Base-by-base conservation (phyloP, 2,888 invertebrate genomes). In the Alcis repandata region DNA sequence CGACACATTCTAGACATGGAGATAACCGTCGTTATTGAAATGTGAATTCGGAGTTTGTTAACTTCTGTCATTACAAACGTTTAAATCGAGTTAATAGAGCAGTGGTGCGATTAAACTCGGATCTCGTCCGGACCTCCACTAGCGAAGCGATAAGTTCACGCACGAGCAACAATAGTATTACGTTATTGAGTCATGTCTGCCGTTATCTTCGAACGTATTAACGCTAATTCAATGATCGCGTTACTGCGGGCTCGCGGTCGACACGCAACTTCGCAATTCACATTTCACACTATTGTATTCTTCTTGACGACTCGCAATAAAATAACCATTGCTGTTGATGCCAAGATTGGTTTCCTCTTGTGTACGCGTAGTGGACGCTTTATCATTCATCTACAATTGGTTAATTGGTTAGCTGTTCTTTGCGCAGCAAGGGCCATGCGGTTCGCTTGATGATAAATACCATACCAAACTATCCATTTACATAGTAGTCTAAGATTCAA, bases 181-280 rank as follows among this genome's bases (percentile, higher is more conserved):
- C 67, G 63, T 77, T 78, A 77, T 79, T 78, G 78, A 82, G 78
- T 82, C 77, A 77, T 73, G 72, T 77, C 72, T 72, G 80, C 79
- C 82, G 81, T 77, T 85, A 84, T 83, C 84, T 84, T 77, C 81
- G 79, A 83, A 84, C 84, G 85, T 85, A 83, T 85, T 86, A 83
- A 76, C 81, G 80, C 84, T 89, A 89, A 91, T 88, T 85, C 86
- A 87, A 87, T 86, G 89, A 88, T 90, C 84, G 88, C 86, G 86
- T 86, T 87, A 84, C 79, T 75, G 76, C 70, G 73, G 76, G 70
- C 77, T 73, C 74, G 79, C 72, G 75, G 70, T 67, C 69, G 77
- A 75, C 90, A 90, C 89, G 89, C 90, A 83, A 90, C 79, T 72
- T 72, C 70, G 81, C 82, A 82, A 88, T 91, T 85, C 85, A 78